Evolutionary conservation across 2,888 invertebrate genomes (phyloP), one percentile per base, ranked within the genome.

Genomic region (Hydraecia micacea): DNA sequence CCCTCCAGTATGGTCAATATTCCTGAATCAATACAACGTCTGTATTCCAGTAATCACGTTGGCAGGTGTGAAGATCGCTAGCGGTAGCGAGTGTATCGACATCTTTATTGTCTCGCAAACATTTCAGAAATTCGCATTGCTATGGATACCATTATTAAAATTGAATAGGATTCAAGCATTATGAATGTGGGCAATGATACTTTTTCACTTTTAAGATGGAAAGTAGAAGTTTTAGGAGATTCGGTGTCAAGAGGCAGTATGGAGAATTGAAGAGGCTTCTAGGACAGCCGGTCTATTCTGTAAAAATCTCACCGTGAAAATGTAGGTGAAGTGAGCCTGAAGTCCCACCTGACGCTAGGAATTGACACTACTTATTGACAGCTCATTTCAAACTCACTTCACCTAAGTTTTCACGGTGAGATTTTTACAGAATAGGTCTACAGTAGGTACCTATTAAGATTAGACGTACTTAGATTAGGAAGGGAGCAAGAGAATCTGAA

Each of bases 51-150:
- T 84, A 74, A 86, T 84, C 62, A 74, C 2, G 60, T 62, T 76
- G 86, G 42, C 84, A 84, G 73, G 75, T 74, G 75, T 84, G 86
- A 83, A 84, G 83, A 86, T 60, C 49, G 77, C 83, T 65, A 75
- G 86, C 82, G 85, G 88, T 87, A 85, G 79, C 77, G 32, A 32
- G 32, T 32, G 32, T 32, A 32, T 2, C 32, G 84, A 89, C 87
- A 83, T 87, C 77, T 91, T 91, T 91, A 92, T 86, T 84, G 52
- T 62, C 65, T 77, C 75, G 21, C 77, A 77, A 80, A 86, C n/a
- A 86, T 75, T 83, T 75, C n/a, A 39, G 28, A 49, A 79, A 79
- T 65, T 55, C 58, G n/a, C 36, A 25, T 39, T 46, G 62, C 46
- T 4, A 46, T 60, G 28, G 39, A 36, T 9, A 49, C 7, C 1